Conservation (phyloP, 2,888 invertebrate genomes). For the Apomyelois bistriatella region DNA sequence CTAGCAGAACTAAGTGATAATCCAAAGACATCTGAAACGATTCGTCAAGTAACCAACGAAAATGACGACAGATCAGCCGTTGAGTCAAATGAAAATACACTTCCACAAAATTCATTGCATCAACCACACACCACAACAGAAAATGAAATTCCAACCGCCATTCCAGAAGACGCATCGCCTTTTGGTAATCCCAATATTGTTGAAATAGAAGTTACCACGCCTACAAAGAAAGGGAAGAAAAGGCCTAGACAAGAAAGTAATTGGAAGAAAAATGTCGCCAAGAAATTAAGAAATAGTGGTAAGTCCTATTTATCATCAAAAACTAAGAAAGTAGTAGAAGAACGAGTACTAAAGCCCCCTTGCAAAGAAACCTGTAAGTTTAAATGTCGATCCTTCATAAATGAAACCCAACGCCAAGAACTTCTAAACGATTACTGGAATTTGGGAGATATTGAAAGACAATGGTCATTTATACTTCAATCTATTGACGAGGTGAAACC, state of each 20-base stretch:
- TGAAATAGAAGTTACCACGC: not conserved
- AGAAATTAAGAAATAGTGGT: slow-evolving; percentile 15
- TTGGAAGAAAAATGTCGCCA: slow-evolving; percentile 18
- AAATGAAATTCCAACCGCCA: not conserved
- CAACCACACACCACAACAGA: not conserved
- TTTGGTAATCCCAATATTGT: not conserved
- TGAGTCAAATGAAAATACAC: not conserved
- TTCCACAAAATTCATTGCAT: not conserved
- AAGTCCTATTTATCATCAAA: slow-evolving; percentile 14
- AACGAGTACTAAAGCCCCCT: slow-evolving; percentile 15
- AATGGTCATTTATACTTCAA: slow-evolving; percentile 20
- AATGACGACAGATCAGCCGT: not conserved
- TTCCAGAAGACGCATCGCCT: not conserved
- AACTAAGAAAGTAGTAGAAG: slow-evolving; percentile 15
- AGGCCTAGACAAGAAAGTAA: slow-evolving; percentile 13
- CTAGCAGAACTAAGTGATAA: not conserved
- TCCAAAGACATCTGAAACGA: not conserved
- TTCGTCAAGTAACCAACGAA: not conserved
- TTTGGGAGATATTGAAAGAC: slow-evolving; percentile 19
- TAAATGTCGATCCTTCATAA: slow-evolving; percentile 12
- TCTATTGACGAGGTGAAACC: slow-evolving; percentile 17
- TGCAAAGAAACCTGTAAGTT: slow-evolving; percentile 18
- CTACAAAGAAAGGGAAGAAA: slow-evolving; percentile 12
- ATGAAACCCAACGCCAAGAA: slow-evolving; percentile 8
- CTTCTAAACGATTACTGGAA: slow-evolving; percentile 17